Evolutionary conservation across 1,140 invertebrate genomes (phyloP).

Genomic region (Apolygus lucorum): DNA sequence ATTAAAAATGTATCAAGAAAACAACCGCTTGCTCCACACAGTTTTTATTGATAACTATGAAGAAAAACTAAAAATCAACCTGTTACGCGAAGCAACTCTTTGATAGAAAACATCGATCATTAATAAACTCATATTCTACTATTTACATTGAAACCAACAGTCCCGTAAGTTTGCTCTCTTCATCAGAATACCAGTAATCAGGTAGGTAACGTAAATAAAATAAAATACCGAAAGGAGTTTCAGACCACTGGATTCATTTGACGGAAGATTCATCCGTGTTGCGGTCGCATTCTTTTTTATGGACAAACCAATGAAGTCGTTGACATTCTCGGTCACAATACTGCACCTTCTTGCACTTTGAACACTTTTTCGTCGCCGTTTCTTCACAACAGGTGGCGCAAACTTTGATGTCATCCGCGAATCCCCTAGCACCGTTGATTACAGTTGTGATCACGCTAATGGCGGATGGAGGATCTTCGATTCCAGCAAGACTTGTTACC

Average conservation of each 20-base stretch:
- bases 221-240: no score
- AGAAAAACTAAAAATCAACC: no score
- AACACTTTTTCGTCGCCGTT: conserved; percentile 83
- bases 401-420: conserved; percentile 53
- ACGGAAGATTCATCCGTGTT: background rate
- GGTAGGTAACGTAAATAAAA: no score
- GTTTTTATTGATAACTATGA: no score
- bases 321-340: conserved; percentile 95
- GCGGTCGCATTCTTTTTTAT: conserved; percentile 71
- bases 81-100: no score
- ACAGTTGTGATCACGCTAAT: conserved; percentile 68
- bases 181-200: no score
- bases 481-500: conserved; percentile 60
- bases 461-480: conserved; percentile 53
- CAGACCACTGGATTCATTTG: background rate
- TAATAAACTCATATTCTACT: no score
- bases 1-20: no score
- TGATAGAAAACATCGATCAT: no score
- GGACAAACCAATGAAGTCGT: conserved; percentile 89
- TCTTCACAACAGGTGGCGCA: conserved; percentile 86
- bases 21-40: no score
- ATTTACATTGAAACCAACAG: no score
- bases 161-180: no score
- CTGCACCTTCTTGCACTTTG: conserved; percentile 85
- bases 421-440: conserved; percentile 76